Percentiles rank a stretch among this genome's conserved stretches.
Evolutionary conservation across 2,888 invertebrate genomes (phyloP).

Genomic region (Tenthredo amoena): DNA sequence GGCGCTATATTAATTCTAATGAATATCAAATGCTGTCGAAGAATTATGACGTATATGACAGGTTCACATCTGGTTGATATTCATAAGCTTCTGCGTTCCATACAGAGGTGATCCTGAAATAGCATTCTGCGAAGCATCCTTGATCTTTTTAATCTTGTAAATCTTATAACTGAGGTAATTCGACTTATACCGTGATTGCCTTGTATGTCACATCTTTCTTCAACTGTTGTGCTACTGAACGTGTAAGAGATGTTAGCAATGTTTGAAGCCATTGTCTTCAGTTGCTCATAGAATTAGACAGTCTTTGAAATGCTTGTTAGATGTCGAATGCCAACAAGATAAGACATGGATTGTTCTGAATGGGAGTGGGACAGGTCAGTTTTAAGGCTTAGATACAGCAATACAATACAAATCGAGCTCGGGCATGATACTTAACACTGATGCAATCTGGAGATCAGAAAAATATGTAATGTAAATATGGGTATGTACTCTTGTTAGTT

Average conservation of each 20-base stretch:
- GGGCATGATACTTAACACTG: slow-evolving; percentile 17
- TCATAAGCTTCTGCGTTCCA: neutral
- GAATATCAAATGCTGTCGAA: neutral
- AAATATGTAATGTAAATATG: neutral
- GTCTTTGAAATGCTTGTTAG: neutral
- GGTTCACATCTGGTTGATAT: neutral
- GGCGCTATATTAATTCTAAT: neutral
- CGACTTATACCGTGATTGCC: neutral
- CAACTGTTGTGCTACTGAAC: neutral
- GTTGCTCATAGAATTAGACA: neutral
- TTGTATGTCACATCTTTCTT: neutral
- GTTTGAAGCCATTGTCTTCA: neutral
- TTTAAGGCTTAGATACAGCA: neutral
- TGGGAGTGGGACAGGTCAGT: neutral
- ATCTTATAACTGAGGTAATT: neutral
- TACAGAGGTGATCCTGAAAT: no score
- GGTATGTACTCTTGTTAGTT: neutral
- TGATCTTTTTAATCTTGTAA: no score
- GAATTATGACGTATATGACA: neutral
- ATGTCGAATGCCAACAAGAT: neutral
- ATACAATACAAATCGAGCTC: neutral
- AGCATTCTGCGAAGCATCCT: no score
- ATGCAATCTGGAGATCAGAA: neutral
- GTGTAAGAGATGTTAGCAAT: neutral
- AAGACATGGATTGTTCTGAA: neutral